Evolutionary conservation across 2,888 invertebrate genomes (phyloP), one percentile per base, ranked within the genome.

Genomic region (Epirrhoe tristata): DNA sequence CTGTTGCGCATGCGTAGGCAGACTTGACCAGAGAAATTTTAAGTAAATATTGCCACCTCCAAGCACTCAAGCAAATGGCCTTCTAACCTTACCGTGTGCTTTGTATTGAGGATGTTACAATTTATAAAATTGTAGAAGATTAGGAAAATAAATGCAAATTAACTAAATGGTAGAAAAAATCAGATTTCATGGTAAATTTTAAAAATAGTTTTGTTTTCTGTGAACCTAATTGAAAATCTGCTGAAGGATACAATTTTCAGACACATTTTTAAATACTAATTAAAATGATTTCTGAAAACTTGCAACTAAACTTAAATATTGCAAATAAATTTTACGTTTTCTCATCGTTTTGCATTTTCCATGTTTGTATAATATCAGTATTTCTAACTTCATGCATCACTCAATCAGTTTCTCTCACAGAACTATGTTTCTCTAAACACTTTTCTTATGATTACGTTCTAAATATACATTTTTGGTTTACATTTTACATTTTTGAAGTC

Each of bases 1-100:
- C 24, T 24, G 24, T 36, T 24, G 34, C 48, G 46, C 6, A n/a
- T 4, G 82, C 83, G 90, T 90, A 86, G 90, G 90, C 72, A 76
- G 75, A 43, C 76, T 74, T 85, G 84, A 81, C 81, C 77, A 84
- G 89, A 85, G 90, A 91, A 90, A 91, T 85, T 87, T 85, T 82
- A 78, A 81, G 76, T 82, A 89, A 89, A 87, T 84, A 83, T 64
- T 67, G 61, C 72, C 64, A 43, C 39, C 39, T 43, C 39, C 12
- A 65, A 66, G 69, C 62, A 48, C 53, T 60, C 36, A 14, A 54
- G 36, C 32, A 66, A 67, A 66, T 64, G 58, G 61, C 67, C 39
- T 58, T 48, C 56, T 70, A 59, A 71, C 68, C 64, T 69, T 54
- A 51, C 48, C 50, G 32, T 58, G 32, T 53, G 43, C n/a, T 31